phyloP scores from a whole-genome alignment of 2,888 invertebrate species.

The Vandiemenella viatica region DNA sequence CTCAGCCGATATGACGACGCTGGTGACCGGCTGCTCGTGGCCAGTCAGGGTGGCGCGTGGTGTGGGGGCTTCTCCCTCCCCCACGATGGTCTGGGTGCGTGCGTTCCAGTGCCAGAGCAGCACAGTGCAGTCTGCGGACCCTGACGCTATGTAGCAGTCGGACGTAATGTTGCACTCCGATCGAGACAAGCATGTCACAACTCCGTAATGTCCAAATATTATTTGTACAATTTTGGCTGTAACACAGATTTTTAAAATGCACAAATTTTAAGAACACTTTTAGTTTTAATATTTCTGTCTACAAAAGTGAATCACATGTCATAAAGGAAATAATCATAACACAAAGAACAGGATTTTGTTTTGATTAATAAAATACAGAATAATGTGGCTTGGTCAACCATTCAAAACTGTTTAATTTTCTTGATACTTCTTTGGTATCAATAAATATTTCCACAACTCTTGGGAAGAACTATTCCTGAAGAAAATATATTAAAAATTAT shows the following conservation, averaged over 20 bases:
- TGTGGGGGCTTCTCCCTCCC: slow-evolving; percentile 89
- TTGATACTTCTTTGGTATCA: no score
- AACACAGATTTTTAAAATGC: slow-evolving; percentile 17
- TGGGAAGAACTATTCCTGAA: no score
- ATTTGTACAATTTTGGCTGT: slow-evolving; percentile 94
- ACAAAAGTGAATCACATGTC: no score
- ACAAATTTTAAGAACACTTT: background rate
- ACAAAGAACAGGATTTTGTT: no score
- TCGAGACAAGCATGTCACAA: slow-evolving; percentile 92
- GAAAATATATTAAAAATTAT: no score
- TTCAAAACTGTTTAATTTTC: no score
- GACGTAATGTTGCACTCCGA: slow-evolving; percentile 98
- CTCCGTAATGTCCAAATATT: slow-evolving; percentile 96
- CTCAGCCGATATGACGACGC: slow-evolving; percentile 93
- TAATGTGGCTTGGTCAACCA: no score
- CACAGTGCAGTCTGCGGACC: slow-evolving; percentile 95
- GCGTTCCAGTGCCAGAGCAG: slow-evolving; percentile 98
- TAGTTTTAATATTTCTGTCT: no score
- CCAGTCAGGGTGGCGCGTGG: slow-evolving; percentile 95
- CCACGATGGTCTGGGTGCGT: slow-evolving; percentile 90
- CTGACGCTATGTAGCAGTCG: slow-evolving; percentile 96
- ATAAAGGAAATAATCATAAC: no score
- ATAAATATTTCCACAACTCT: no score
- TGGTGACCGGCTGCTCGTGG: slow-evolving; percentile 90
- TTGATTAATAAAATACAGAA: no score